Base-by-base conservation (phyloP, 1,140 invertebrate species). In the Galendromus occidentalis region DNA sequence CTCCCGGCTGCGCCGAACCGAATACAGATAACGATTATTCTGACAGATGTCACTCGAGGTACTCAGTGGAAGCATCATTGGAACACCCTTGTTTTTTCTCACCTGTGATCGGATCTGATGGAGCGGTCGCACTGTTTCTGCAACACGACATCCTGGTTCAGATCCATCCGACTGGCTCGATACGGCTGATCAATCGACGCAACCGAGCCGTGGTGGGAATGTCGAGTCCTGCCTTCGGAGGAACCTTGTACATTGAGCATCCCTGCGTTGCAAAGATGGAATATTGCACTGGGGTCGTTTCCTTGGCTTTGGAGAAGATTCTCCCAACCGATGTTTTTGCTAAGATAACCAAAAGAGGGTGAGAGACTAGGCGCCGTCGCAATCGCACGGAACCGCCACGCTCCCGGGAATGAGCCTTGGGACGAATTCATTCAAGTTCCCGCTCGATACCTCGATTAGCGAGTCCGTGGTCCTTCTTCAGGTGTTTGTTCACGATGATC, bases 141-240 rank as follows among this genome's bases (percentile, higher is more conserved):
- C 51, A 59, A 59, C 51, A 59, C 51, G 51, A 59, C 22, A 17
- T 59, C 14, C 25, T 59, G 51, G 51, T 59, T 20, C 51, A 59
- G 9, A 17, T 59, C 25, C 51, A 59, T 33, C 51, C 51, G 14
- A 20, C 51, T 25, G 51, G 51, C 14, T 25, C 51, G 25, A 33
- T 59, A 14, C 51, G 51, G 17, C 17, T 59, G 12, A 33, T 59
- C 14, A 25, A 59, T 25, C 51, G 51, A 25, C 51, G 51, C 4
- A 59, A 33, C 33, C 25, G 51, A 18, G 51, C 51, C 25, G 25
- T 22, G 14, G 51, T 25, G 17, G 51, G 51, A 17, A 59, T 59
- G 33, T 25, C 51, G 17, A 29, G 25, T 6, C 22, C 51, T 1
- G 14, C 51, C 17, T 25, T 33, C 2, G 22, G 22, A 25, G 22